Evolutionary conservation across 1,140 invertebrate genomes (phyloP), one percentile per base, ranked within the genome.

Genomic region (Pseudachorutes palmiensis): DNA sequence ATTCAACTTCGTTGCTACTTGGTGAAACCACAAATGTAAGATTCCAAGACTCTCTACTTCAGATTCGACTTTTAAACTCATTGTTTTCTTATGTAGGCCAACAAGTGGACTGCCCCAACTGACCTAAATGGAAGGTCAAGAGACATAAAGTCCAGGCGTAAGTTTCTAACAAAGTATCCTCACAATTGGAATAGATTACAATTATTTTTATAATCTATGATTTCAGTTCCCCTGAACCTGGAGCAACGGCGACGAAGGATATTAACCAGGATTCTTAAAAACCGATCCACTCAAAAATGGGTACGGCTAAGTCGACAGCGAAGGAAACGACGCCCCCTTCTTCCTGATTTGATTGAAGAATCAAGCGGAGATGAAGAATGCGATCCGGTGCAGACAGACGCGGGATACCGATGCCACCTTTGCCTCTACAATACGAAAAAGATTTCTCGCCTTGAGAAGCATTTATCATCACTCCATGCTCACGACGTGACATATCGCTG

Each of bases 401-500:
- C 51, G 3, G 70, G 72, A 22, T 74, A 74, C 32, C 72, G 70
- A 0, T 84, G 83, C 73, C 81, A 81, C 24, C 77, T 83, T 33
- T 84, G 83, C 74, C 75, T 75, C 36, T 82, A 79, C 68, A 76
- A 78, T 58, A 80, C 82, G 29, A 79, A 80, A 72, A 78, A 79
- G 69, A 75, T 77, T 66, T 75, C 78, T 48, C 70, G 79, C 45
- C 72, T 84, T 45, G 81, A 83, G 68, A 78, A 80, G 70, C 82
- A 85, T 71, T 76, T 82, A 19, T 77, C 81, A 41, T 69, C 77
- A 57, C 79, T 79, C 58, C 83, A 86, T 75, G 79, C 79, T 2
- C 80, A 82, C 71, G 82, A 83, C 76, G 79, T 83, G 19, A 81
- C 82, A n/a, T 85, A 84, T 70, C 81, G 82, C 62, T 87, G 86